A percentile compares a stretch with the other conserved stretches of the same genome.
Conservation (phyloP, 1,140 invertebrate species). For the Drosophila persimilis region DNA sequence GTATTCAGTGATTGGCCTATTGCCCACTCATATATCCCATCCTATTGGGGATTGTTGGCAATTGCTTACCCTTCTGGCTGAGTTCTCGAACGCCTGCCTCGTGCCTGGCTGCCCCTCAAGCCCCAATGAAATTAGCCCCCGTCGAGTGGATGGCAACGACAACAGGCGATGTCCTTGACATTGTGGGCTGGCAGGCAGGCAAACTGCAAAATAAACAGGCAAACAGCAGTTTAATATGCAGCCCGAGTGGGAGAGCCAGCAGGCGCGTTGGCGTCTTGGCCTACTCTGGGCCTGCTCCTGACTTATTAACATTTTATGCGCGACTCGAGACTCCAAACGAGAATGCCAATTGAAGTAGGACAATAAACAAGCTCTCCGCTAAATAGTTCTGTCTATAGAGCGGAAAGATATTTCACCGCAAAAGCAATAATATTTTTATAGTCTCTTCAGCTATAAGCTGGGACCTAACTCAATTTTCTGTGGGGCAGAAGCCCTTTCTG, state of each 20-base stretch:
- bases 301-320: conserved; percentile 62
- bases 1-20: conserved; percentile 24
- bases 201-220: conserved; percentile 58
- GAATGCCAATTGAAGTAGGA: conserved; percentile 14
- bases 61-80: conserved; percentile 42
- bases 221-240: conserved; percentile 62
- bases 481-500: neutral
- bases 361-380: conserved; percentile 48
- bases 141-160: conserved; percentile 35
- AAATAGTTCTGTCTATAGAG: conserved; percentile 56
- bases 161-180: conserved; percentile 39
- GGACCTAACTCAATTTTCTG: conserved; percentile 35
- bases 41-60: conserved; percentile 38
- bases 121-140: conserved; percentile 48
- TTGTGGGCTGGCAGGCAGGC: conserved; percentile 29
- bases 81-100: conserved; percentile 1
- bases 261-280: conserved; percentile 27
- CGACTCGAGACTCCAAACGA: neutral
- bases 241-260: conserved; percentile 15
- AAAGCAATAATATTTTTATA: conserved; percentile 29
- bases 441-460: conserved; percentile 20
- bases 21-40: conserved; percentile 12
- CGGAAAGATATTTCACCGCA: conserved; percentile 5
- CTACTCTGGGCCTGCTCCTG: conserved; percentile 8
- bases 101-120: neutral